Base-by-base conservation (phyloP, 1,140 invertebrate species). In the Anadara kagoshimensis region DNA sequence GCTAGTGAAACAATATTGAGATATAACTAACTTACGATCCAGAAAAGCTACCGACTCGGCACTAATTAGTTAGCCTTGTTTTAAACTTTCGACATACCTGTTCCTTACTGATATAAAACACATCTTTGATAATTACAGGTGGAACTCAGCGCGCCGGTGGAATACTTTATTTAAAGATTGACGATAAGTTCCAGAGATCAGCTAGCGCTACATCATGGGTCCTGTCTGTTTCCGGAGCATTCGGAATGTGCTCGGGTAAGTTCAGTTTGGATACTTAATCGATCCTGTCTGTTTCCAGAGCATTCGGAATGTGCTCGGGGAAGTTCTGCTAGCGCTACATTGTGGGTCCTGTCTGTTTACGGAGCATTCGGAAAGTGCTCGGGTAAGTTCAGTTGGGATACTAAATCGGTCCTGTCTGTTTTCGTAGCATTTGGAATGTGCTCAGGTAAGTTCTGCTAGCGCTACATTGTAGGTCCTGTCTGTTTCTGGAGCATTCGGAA, bases 141-240 rank as follows among this genome's bases (percentile, higher is more conserved):
- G 83, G 81, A 12, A 69, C 83, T 47, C 81, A 85, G 64, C 54
- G 80, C 58, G 76, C 72, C 41, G 76, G 79, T 69, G 83, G 81
- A 12, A 75, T 83, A 4, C 63, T 81, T 24, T 85, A 70, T 56
- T 61, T 83, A 7, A 73, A 83, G 62, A 73, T 83, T 26, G 47
- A 62, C 5, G 69, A 66, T 22, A 64, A 58, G 44, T 85, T 76
- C 62, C 53, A 69, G 5, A 10, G 66, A 22, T 79, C 75, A 70
- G 78, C 83, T 14, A 73, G 78, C 8, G 58, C 75, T 7, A 83
- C 84, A 53, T 69, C 82, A 1, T 85, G 84, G 84, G 78, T 81
- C 3, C 54, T 68, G 12, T 81, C 84, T 18, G 54, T 85, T 20
- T 71, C 69, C 20, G 78, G 77, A 43, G 70, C 82, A 0, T 41